Evolutionary conservation across 64 coral and sea anemone genomes (phyloP), one percentile per base, ranked within the genome.

Genomic region (Cladopsammia gracilis): DNA sequence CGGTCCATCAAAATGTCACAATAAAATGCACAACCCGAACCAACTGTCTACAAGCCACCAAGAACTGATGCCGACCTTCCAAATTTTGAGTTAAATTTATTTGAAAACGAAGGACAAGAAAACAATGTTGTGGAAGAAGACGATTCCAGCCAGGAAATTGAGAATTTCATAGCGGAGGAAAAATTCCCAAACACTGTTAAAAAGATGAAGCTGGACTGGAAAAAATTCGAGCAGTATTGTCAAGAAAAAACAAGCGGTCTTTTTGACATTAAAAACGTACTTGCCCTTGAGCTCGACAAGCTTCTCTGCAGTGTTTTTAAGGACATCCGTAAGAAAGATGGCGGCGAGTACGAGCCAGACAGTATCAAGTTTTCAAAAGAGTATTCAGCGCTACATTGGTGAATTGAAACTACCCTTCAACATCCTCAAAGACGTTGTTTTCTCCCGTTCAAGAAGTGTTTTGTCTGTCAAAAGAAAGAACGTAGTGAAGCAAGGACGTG

Each of bases 281-380:
- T 56, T 82, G 56, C 54, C 19, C 10, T 11, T 10, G 76, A 9
- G 11, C 76, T 79, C 18, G 48, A 79, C 76, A 48, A 79, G 10
- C 57, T 82, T 8, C 54, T 62, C n/a, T 22, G 56, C 49, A 53
- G 62, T 6, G 12, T 82, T 26, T 82, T 82, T 20, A 82, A 58
- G 25, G 54, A 82, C 43, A 13, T 82, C 48, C 25, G 14, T 7
- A 59, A 82, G 5, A 22, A 56, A 82, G 25, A 18, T 22, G 78
- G 78, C 6, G 54, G 43, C n/a, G 78, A 91, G 43, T 91, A 80
- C 76, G 88, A 81, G 61, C 75, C 88, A 53, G 65, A 81, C 76
- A 90, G 47, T 87, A 8, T 71, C 34, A 1, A 54, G 65, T 44
- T 87, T 71, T 23, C 65, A 87, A 58, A 70, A 65, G 48, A 87